These are phyloP conservation scores for Loriculus beryllinus DNA, from an alignment of 2,797 vertebrate genomes.

Conservation along the genomic window DNA sequence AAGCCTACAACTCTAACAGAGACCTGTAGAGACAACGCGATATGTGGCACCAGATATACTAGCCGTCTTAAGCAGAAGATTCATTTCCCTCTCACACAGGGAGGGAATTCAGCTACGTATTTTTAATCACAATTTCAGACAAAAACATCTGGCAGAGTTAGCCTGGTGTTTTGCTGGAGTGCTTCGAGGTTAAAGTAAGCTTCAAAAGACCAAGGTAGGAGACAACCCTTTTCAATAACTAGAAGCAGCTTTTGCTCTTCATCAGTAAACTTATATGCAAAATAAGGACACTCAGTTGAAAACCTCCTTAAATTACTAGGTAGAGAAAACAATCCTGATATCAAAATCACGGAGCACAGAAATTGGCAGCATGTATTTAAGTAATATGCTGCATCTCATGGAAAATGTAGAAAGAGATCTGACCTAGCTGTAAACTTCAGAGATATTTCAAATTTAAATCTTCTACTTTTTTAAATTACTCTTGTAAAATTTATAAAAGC, in stretches of 20 bases:
- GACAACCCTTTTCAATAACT: neutral
- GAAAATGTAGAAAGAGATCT: neutral
- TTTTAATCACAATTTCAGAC: neutral
- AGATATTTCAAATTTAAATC: neutral
- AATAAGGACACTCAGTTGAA: neutral
- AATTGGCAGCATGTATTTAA: neutral
- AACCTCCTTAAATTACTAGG: neutral
- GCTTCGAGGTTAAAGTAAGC: neutral
- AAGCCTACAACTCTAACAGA: conserved; percentile 54
- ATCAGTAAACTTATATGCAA: neutral
- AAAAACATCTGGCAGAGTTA: neutral
- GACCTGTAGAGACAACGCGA: conserved; percentile 36
- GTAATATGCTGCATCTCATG: neutral
- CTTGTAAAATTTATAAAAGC: neutral
- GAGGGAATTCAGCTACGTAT: neutral
- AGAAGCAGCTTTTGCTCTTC: neutral
- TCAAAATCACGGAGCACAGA: neutral
- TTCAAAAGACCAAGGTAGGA: neutral
- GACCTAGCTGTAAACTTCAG: neutral
- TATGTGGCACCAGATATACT: conserved; percentile 52
- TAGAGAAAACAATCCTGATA: neutral
- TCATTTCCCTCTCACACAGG: neutral
- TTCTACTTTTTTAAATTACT: neutral
- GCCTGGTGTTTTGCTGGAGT: neutral
- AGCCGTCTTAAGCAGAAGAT: neutral